phyloP scores from a whole-genome alignment of 1,140 invertebrate genomes.

The Chlorops oryzae region DNA sequence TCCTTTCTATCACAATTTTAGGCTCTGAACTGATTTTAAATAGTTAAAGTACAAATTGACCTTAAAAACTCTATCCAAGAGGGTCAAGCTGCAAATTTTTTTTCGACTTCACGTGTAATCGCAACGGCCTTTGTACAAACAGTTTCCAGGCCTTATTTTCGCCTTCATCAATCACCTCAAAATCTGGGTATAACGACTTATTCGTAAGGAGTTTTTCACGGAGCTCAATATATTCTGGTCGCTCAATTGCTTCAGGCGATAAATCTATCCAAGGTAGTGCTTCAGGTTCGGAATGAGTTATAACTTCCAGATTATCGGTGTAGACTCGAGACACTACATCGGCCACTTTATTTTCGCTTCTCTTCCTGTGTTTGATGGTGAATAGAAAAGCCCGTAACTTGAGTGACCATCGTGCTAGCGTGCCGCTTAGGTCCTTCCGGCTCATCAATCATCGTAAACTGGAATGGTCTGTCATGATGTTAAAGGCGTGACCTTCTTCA shows the following conservation, averaged over 20 bases:
- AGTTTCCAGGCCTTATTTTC: neutral
- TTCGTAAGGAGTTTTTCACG: neutral
- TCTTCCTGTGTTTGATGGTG: constrained; percentile 29
- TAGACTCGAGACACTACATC: neutral
- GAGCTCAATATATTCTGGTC: neutral
- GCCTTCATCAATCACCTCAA: neutral
- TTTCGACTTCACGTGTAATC: neutral
- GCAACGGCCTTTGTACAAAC: neutral
- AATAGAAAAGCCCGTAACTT: constrained; percentile 29
- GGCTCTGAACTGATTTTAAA: too few species aligned
- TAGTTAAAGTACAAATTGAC: too few species aligned
- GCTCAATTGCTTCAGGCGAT: too few species aligned
- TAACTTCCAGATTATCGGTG: neutral
- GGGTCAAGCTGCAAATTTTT: too few species aligned
- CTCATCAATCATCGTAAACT: constrained; percentile 30
- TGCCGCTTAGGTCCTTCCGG: constrained; percentile 40
- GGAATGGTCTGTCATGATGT: constrained; percentile 34
- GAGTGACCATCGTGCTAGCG: constrained; percentile 30
- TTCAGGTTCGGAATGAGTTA: neutral
- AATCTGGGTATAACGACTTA: neutral
- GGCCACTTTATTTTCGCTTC: constrained; percentile 20
- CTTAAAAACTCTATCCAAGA: too few species aligned
- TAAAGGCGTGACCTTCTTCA: constrained; percentile 40
- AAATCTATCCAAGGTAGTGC: neutral
- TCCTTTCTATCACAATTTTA: too few species aligned